A percentile compares a stretch with the other conserved stretches of the same genome.
These are phyloP conservation scores for Otis tarda DNA, from an alignment of 2,113 vertebrate genomes.

Conservation along the genomic window DNA sequence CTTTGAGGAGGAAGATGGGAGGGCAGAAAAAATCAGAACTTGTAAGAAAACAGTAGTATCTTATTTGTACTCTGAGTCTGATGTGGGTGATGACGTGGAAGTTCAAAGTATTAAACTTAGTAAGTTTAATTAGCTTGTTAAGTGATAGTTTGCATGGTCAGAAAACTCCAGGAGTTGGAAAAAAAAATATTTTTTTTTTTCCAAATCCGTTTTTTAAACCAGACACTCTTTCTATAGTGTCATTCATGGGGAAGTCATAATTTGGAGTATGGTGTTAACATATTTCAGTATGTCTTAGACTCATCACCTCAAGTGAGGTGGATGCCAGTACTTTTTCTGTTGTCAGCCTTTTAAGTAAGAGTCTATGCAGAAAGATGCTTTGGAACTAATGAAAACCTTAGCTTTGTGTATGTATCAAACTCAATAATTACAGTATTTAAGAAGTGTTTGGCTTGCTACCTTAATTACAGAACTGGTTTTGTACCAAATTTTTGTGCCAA, in stretches of 20 bases:
- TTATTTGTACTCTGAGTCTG: not conserved
- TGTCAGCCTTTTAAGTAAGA: not conserved
- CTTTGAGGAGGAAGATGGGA: not conserved
- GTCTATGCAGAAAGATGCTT: not conserved
- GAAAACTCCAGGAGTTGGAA: not conserved
- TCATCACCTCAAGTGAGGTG: not conserved
- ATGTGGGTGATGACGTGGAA: not conserved
- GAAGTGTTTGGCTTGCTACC: not conserved
- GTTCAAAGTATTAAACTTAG: not conserved
- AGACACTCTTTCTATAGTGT: not conserved
- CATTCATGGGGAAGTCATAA: not conserved
- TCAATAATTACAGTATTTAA: not conserved
- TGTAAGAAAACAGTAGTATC: not conserved
- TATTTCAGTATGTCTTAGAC: not conserved
- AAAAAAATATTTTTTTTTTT: not conserved
- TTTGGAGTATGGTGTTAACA: not conserved
- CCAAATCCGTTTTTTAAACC: not conserved
- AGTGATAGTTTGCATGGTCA: not conserved
- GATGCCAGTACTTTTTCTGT: not conserved
- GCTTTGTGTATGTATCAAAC: not conserved
- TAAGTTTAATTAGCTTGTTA: not conserved
- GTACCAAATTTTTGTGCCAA: not conserved
- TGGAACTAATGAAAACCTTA: not conserved
- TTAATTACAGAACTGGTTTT: not conserved
- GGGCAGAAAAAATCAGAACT: not conserved